Conservation (phyloP, 2,797 vertebrate species). For the Petrocephalus schoutedeni region DNA sequence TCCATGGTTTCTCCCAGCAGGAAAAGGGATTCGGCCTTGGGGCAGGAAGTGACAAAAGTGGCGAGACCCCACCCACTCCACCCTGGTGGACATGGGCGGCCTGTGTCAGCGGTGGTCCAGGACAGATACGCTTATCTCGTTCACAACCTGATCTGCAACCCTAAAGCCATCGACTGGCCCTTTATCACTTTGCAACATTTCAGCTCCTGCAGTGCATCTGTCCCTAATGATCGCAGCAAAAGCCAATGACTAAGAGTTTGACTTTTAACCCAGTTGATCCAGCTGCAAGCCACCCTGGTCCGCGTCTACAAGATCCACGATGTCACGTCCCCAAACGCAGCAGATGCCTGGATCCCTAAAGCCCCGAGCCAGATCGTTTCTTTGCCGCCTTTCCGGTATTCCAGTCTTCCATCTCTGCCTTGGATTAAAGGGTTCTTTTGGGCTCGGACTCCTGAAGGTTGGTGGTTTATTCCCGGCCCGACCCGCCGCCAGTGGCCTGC, state of each 20-base stretch:
- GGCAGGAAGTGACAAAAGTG: not conserved
- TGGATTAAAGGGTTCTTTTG: not conserved
- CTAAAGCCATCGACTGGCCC: not conserved
- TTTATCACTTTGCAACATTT: not conserved
- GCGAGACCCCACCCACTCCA: not conserved
- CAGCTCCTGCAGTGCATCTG: not conserved
- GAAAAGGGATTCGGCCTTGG: not conserved
- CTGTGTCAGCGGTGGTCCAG: not conserved
- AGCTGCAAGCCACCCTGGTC: not conserved
- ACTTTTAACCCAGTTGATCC: not conserved
- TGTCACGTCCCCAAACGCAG: not conserved
- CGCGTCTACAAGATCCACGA: not conserved
- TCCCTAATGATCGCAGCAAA: not conserved
- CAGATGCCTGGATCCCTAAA: not conserved
- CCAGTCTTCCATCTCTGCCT: not conserved
- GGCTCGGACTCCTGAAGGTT: slow-evolving; percentile 6
- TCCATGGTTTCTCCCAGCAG: not conserved
- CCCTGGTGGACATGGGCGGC: not conserved
- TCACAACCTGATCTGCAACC: not conserved
- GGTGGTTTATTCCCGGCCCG: not conserved
- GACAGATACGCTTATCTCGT: not conserved
- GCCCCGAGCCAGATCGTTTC: not conserved
- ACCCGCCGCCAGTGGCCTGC: not conserved
- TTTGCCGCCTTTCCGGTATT: not conserved
- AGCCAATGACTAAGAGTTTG: not conserved